Conservation (phyloP, 2,888 invertebrate genomes). For the Harpagoxenus sublaevis region DNA sequence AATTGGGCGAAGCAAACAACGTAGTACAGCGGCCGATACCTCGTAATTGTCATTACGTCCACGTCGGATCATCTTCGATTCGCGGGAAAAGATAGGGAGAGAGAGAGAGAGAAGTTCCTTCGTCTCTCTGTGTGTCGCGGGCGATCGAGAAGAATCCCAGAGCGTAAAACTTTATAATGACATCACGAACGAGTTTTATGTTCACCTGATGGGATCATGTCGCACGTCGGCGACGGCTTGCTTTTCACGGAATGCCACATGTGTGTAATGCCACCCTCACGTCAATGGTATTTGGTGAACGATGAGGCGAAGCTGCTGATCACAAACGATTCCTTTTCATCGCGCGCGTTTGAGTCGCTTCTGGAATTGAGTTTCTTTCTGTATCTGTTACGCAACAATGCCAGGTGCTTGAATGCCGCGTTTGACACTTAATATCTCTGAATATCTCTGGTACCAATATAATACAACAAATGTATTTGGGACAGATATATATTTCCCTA, state of each 20-base stretch:
- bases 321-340: not conserved
- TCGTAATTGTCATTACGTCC: not conserved
- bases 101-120: no score
- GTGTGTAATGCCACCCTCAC: not conserved
- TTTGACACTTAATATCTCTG: not conserved
- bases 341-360: not conserved
- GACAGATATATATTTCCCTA: not conserved
- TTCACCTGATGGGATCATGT: no score
- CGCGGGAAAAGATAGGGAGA: not conserved
- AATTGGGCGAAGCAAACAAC: not conserved
- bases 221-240: not conserved
- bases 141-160: no score
- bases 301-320: not conserved
- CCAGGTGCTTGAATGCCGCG: not conserved
- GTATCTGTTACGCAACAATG: not conserved
- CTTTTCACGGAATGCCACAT: not conserved
- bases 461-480: not conserved
- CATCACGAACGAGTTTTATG: no score
- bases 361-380: slow-evolving; percentile 1
- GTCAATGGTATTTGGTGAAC: slow-evolving; percentile 35
- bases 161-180: no score
- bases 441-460: not conserved
- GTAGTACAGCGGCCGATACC: not conserved
- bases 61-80: not conserved
- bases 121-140: no score